Conservation (phyloP, 2,888 invertebrate genomes). For the Nysson spinosus region DNA sequence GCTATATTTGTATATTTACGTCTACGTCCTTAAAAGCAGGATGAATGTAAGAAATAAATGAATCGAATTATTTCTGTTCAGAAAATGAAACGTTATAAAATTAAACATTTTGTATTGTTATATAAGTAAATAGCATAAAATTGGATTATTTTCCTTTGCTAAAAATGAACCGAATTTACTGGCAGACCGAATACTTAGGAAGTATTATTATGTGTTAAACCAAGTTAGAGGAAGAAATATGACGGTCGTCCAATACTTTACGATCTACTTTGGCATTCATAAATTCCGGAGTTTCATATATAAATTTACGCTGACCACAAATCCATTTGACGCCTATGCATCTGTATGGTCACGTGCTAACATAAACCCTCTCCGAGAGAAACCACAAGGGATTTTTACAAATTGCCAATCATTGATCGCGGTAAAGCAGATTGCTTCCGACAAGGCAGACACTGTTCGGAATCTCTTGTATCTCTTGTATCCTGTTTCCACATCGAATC, state of each 20-base stretch:
- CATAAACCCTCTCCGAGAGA: conserved; percentile 47
- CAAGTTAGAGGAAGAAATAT: too few relatives aligned
- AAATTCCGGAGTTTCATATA: conserved; percentile 7
- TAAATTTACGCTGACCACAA: conserved; percentile 51
- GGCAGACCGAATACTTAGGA: too few relatives aligned
- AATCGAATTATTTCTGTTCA: too few relatives aligned
- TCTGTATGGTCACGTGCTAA: conserved; percentile 25
- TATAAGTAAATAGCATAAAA: too few relatives aligned
- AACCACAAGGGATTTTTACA: conserved; percentile 69
- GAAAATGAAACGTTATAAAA: too few relatives aligned
- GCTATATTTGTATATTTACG: too few relatives aligned
- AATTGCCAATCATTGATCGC: conserved; percentile 71
- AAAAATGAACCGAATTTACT: too few relatives aligned
- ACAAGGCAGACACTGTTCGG: conserved; percentile 30
- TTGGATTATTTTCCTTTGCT: too few relatives aligned
- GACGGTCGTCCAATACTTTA: not conserved
- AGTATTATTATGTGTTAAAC: too few relatives aligned
- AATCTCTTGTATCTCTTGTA: conserved; percentile 6
- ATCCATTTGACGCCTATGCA: conserved; percentile 39
- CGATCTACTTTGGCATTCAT: conserved; percentile 8
- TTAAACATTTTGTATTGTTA: too few relatives aligned
- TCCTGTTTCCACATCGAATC: conserved; percentile 39
- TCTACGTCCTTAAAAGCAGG: too few relatives aligned
- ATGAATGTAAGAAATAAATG: too few relatives aligned
- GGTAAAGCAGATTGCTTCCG: conserved; percentile 64